Conservation (phyloP, 2,797 vertebrate genomes). For the Amblyopsis hoosieri region DNA sequence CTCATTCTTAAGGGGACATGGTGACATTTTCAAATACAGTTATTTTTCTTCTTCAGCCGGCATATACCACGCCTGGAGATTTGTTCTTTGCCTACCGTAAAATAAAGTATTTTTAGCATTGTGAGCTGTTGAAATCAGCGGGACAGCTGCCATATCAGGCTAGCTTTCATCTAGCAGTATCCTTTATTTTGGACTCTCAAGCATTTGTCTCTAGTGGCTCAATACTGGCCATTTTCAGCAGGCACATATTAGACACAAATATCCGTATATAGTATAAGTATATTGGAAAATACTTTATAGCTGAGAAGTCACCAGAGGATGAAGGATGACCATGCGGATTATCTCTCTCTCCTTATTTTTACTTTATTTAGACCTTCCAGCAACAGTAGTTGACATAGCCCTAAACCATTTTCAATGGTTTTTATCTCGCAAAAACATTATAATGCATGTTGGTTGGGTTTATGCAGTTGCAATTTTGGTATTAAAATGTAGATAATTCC, state of each 20-base stretch:
- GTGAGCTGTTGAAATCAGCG: constrained; percentile 20
- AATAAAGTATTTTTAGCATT: constrained; percentile 33
- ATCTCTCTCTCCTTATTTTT: too few relatives aligned
- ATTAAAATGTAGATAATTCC: too few relatives aligned
- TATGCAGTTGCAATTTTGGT: too few relatives aligned
- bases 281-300: constrained; percentile 17
- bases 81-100: constrained; percentile 61
- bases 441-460: too few relatives aligned
- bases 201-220: too few relatives aligned
- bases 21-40: constrained; percentile 70
- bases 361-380: too few relatives aligned
- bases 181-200: constrained; percentile 18
- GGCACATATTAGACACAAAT: background rate
- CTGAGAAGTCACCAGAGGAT: background rate
- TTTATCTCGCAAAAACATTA: too few relatives aligned
- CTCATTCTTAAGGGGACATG: constrained; percentile 62
- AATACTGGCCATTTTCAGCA: too few relatives aligned
- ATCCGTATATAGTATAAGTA: background rate
- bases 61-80: constrained; percentile 47
- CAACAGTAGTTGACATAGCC: too few relatives aligned
- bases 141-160: background rate
- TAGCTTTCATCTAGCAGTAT: constrained; percentile 3
- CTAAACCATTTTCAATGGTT: too few relatives aligned
- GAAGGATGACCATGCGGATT: too few relatives aligned
- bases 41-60: constrained; percentile 63